Evolutionary conservation across 2,888 invertebrate genomes (phyloP).

Genomic region (Pasiphila rectangulata): DNA sequence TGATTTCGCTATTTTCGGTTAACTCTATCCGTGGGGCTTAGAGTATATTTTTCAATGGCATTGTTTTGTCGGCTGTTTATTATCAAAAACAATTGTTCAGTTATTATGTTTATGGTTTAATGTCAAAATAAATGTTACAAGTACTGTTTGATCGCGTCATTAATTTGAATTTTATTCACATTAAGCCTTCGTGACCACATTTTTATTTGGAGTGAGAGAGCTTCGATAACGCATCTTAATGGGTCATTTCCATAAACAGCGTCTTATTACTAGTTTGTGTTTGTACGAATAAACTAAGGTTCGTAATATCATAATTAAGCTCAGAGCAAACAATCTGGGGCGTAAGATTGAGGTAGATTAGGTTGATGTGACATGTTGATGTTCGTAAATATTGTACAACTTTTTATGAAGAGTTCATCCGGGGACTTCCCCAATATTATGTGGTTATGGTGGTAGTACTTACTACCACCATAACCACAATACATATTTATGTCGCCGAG

Average conservation of each 20-base stretch:
- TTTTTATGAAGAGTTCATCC: too few species aligned
- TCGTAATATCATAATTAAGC: slow-evolving; percentile 25
- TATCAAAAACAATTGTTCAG: slow-evolving; percentile 58
- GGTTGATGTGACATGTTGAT: too few species aligned
- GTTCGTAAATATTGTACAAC: too few species aligned
- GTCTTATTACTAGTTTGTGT: slow-evolving; percentile 18
- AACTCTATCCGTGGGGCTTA: slow-evolving; percentile 23
- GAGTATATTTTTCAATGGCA: slow-evolving; percentile 36
- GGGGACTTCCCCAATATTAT: too few species aligned
- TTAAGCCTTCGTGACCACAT: slow-evolving; percentile 58
- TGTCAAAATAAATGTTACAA: slow-evolving; percentile 73
- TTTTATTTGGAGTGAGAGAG: slow-evolving; percentile 52
- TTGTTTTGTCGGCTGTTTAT: slow-evolving; percentile 29
- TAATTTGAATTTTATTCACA: slow-evolving; percentile 71
- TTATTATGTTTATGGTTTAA: slow-evolving; percentile 70
- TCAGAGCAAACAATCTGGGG: background rate
- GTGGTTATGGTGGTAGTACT: too few species aligned
- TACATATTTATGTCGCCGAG: too few species aligned
- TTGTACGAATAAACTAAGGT: slow-evolving; percentile 16
- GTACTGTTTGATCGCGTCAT: slow-evolving; percentile 61
- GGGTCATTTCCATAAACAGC: slow-evolving; percentile 42
- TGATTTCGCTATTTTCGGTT: slow-evolving; percentile 19
- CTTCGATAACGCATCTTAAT: slow-evolving; percentile 53
- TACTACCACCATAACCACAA: too few species aligned
- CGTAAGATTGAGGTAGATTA: background rate